Conservation (phyloP, 2,888 invertebrate genomes). For the Beris morrisii region DNA sequence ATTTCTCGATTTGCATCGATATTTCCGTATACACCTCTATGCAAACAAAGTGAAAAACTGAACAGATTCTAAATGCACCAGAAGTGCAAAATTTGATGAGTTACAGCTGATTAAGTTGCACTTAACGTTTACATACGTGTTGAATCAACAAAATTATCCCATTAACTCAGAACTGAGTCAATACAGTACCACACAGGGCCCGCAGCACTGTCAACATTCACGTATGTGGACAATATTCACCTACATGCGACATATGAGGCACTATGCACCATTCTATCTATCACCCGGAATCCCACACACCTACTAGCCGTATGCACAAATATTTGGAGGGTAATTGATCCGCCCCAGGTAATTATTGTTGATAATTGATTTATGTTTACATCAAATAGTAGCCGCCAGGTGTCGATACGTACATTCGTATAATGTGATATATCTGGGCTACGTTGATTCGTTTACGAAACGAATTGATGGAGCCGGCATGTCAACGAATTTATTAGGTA, state of each 20-base stretch:
- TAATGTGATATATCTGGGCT: constrained; percentile 2
- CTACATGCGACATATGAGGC: neutral
- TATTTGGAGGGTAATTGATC: constrained; percentile 42
- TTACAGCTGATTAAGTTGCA: constrained; percentile 28
- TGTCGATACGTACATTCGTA: constrained; percentile 31
- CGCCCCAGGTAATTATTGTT: constrained; percentile 45
- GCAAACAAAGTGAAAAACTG: no score
- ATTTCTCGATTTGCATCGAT: no score
- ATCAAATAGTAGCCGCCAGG: constrained; percentile 40
- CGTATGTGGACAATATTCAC: neutral
- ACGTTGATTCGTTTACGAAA: neutral
- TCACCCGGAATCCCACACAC: neutral
- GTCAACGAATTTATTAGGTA: constrained; percentile 36
- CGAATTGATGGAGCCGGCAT: neutral
- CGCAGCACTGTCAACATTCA: neutral
- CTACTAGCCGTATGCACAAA: constrained; percentile 23
- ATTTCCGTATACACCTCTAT: no score
- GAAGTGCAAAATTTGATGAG: constrained; percentile 8
- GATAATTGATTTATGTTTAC: constrained; percentile 46
- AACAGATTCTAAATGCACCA: no score
- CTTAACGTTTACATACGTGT: constrained; percentile 15
- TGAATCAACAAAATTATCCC: constrained; percentile 30
- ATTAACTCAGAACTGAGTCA: constrained; percentile 26
- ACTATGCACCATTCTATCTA: neutral
- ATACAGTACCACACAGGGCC: neutral